Conservation (phyloP, 2,888 invertebrate species). For the Hemicrepidius hirtus region DNA sequence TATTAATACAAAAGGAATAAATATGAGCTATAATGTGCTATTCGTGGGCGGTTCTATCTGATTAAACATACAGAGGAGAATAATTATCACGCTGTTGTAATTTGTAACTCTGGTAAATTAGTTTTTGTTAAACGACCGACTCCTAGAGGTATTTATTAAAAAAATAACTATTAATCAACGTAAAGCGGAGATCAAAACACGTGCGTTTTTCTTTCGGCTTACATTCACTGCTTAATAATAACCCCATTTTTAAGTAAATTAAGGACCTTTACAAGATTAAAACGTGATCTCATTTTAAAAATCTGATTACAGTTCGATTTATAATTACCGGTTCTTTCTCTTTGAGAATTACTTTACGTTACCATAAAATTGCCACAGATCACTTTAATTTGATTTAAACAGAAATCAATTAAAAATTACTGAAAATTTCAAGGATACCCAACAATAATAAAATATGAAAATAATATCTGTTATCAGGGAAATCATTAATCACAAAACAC, state of each 20-base stretch:
- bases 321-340: no score
- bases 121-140: slow-evolving; percentile 37
- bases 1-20: slow-evolving; percentile 66
- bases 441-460: slow-evolving; percentile 17
- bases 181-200: slow-evolving; percentile 19
- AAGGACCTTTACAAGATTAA: slow-evolving; percentile 2
- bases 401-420: no score
- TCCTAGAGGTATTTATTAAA: slow-evolving; percentile 31
- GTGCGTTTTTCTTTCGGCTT: neutral
- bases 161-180: slow-evolving; percentile 33
- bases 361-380: no score
- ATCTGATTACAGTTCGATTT: no score
- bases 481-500: slow-evolving; percentile 67
- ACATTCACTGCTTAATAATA: neutral
- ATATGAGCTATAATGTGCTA: slow-evolving; percentile 66
- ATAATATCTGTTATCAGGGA: slow-evolving; percentile 48
- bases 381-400: no score
- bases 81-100: slow-evolving; percentile 69
- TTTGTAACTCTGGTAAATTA: slow-evolving; percentile 63
- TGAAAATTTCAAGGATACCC: no score
- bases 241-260: slow-evolving; percentile 14
- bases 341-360: no score
- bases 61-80: slow-evolving; percentile 66
- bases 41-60: slow-evolving; percentile 69
- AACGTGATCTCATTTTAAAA: neutral